Evolutionary conservation across 2,113 vertebrate species (phyloP).

Genomic region (Peromyscus leucopus): DNA sequence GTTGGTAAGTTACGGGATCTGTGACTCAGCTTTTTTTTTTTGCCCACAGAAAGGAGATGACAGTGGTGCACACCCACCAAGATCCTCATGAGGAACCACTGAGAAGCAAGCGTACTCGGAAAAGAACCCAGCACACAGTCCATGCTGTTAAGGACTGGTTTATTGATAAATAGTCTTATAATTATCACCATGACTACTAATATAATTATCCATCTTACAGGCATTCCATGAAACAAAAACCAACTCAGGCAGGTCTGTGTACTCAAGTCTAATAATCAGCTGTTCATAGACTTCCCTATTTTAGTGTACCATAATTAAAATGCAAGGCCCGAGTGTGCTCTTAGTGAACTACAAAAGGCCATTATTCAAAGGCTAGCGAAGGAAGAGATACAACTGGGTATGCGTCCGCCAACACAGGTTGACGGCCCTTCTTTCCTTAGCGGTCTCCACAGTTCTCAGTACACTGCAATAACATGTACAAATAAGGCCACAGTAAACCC

Average conservation of each 20-base stretch:
- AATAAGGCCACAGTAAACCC: not conserved
- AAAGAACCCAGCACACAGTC: not conserved
- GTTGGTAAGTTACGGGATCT: not conserved
- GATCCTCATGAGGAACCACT: not conserved
- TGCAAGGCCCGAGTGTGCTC: not conserved
- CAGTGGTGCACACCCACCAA: not conserved
- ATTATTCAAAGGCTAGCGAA: not conserved
- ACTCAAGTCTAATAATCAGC: not conserved
- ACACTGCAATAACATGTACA: not conserved
- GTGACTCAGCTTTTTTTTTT: not conserved
- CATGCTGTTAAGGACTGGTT: not conserved
- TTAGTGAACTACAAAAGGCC: not conserved
- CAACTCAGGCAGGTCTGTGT: not conserved
- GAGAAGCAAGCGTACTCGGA: not conserved
- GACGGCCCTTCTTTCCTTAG: not conserved
- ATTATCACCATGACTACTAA: not conserved
- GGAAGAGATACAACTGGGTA: not conserved
- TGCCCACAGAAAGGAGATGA: not conserved
- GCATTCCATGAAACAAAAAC: slow-evolving; percentile 5
- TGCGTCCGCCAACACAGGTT: too few relatives aligned
- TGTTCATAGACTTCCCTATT: not conserved
- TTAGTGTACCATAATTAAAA: not conserved
- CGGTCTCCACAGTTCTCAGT: not conserved
- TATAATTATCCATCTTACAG: not conserved
- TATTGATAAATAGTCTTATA: not conserved